Evolutionary conservation across 2,888 invertebrate species (phyloP), one percentile per base, ranked within the genome.

Genomic region (Neria commutata): DNA sequence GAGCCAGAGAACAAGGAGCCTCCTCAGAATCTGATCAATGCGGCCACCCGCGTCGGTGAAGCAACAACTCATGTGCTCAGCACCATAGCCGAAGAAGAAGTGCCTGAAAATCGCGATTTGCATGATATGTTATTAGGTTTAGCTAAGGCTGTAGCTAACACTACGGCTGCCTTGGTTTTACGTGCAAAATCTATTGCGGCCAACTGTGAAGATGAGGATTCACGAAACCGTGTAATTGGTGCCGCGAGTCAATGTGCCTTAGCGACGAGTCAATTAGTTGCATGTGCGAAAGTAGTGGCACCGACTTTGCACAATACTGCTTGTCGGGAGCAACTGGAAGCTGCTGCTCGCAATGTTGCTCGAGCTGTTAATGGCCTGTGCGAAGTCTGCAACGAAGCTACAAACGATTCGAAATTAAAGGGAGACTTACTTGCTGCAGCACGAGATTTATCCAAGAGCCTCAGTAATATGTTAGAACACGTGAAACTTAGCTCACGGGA

Each of bases 121-220:
- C 90, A 90, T 83, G 98, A 99, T 70, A 91, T 95, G 83, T 86
- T 99, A 0, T 85, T 99, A 23, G 92, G 94, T 0, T 84, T 98
- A 67, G 98, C 98, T 5, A 98, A 98, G 83, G 94, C 94, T 0
- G 98, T 99, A 26, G 99, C 99, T 42, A 99, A 98, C 79, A 95
- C 97, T 2, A 98, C 99, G 0, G 98, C 99, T 0, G 94, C 95
- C 1, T 83, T 99, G 53, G 98, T 99, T 1, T 85, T 98, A 55
- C 94, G 95, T 77, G 98, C 98, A 0, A 98, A 98, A 84, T 93
- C 94, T 72, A 96, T 98, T 64, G 97, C 98, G 0, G 92, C 94
- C 1, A 92, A 92, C 67, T 92, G 92, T 75, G 87, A 88, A 49
- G 92, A 92, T 69, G 81, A 81, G 37, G 81, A 82, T 25, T 78